Evolutionary conservation across 2,888 invertebrate species (phyloP), one percentile per base, ranked within the genome.

Genomic region (Stenoptilia bipunctidactyla): DNA sequence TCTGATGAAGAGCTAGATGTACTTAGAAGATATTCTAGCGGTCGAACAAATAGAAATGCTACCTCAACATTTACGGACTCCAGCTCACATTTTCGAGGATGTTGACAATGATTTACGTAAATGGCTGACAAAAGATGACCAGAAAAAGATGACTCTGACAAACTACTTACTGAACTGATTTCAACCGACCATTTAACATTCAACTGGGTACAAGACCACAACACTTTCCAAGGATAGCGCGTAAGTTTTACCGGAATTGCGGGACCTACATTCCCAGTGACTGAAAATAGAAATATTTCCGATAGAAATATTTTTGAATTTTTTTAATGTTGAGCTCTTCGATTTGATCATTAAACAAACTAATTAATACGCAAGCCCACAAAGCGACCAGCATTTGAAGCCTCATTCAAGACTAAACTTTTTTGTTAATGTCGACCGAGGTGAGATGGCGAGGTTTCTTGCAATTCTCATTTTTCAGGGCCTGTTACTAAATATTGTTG

Each of bases 401-500:
- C 4, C 3, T 20, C 20, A 20, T 20, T 20, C 20, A 8, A 35
- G 40, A 38, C 14, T 40, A 15, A 30, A 6, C 1, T 15, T 37
- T 6, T 43, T 36, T 38, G 40, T 38, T 13, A 38, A 43, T 15
- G 33, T 38, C 10, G 36, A 37, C 33, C 10, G 10, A 2, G 38
- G 38, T 2, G 44, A 44, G 25, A 36, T 44, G 1, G 6, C 9
- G 15, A 12, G 5, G 4, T 44, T 44, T 36, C 35, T 41, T 2
- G 30, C 41, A n/a, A 36, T 44, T 35, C n/a, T 41, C 5, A 40
- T 44, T 15, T 9, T 44, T 2, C 42, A 45, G 9, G 36, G 39
- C 1, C 30, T 43, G 27, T 35, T 41, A 1, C 12, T 39, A 13
- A 40, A 43, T 13, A 3, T 30, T 34, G 41, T 45, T 27, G 45